Conservation (phyloP, 2,888 invertebrate species). For the Vandiemenella viatica region DNA sequence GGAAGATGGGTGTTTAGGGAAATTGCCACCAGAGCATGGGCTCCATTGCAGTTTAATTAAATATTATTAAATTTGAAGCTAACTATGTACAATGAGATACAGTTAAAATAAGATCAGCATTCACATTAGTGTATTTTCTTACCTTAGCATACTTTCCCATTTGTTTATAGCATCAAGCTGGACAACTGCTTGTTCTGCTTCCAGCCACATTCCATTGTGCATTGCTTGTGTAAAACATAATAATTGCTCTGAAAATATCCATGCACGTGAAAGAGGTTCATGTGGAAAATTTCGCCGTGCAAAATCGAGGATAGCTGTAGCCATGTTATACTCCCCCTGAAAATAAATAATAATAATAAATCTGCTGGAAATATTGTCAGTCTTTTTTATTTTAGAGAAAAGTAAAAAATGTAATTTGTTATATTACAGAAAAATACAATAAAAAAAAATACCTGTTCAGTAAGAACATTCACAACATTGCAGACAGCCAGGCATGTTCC, state of each 20-base stretch:
- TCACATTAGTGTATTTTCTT: too few relatives aligned
- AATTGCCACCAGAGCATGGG: too few relatives aligned
- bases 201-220: conserved; percentile 45
- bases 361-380: not conserved
- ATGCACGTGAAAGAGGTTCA: conserved; percentile 41
- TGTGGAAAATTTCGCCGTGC: conserved; percentile 48
- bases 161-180: conserved; percentile 50
- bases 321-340: conserved; percentile 39
- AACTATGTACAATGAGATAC: too few relatives aligned
- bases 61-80: too few relatives aligned
- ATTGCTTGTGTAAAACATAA: conserved; percentile 34
- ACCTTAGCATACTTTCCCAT: conserved; percentile 46
- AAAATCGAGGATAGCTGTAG: conserved; percentile 41
- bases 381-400: not conserved
- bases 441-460: conserved; percentile 30
- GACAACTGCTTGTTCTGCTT: conserved; percentile 50
- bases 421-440: not conserved
- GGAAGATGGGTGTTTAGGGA: too few relatives aligned
- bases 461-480: conserved; percentile 43
- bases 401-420: not conserved
- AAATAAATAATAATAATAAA: conserved; percentile 8
- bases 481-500: conserved; percentile 54
- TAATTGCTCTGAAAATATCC: conserved; percentile 51
- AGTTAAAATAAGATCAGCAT: too few relatives aligned
- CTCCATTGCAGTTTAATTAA: too few relatives aligned